These are phyloP conservation scores for Zelostemma sp. DNA, from an alignment of 1,140 invertebrate species.

Conservation along the genomic window DNA sequence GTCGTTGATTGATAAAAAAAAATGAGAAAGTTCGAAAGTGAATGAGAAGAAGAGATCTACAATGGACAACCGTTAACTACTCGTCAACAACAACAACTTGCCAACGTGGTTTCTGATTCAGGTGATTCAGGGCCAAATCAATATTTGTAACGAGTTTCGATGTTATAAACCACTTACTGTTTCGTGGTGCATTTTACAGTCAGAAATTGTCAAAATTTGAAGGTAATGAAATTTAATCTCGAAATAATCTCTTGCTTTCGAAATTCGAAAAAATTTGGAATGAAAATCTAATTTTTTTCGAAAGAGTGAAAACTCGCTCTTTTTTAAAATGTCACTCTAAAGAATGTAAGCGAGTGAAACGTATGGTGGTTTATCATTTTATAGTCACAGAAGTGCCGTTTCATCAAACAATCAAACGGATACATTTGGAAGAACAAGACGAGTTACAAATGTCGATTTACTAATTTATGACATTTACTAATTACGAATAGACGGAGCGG, in stretches of 20 bases:
- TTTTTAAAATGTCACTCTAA: slow-evolving; percentile 10
- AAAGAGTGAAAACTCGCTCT: no score
- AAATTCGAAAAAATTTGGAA: no score
- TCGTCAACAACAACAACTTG: slow-evolving; percentile 55
- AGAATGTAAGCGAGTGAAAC: not conserved
- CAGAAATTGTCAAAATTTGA: not conserved
- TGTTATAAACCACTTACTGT: not conserved
- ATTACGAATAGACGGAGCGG: slow-evolving; percentile 28
- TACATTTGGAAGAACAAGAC: no score
- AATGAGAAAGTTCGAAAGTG: slow-evolving; percentile 48
- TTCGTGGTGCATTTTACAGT: not conserved
- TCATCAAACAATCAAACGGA: no score
- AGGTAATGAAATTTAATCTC: no score
- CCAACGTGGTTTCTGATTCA: slow-evolving; percentile 67
- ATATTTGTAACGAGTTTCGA: slow-evolving; percentile 61
- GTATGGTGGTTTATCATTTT: no score
- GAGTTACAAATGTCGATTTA: slow-evolving; percentile 63
- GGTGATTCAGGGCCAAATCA: slow-evolving; percentile 70
- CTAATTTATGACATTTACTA: slow-evolving; percentile 44
- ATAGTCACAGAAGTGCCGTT: no score
- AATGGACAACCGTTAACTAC: slow-evolving; percentile 42
- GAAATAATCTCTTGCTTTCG: no score
- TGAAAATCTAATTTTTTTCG: no score
- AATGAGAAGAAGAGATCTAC: slow-evolving; percentile 52
- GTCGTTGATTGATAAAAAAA: slow-evolving; percentile 28